Base-by-base conservation (phyloP, 53 echinoderm and acorn worm species). In the Echinometra lucunter region DNA sequence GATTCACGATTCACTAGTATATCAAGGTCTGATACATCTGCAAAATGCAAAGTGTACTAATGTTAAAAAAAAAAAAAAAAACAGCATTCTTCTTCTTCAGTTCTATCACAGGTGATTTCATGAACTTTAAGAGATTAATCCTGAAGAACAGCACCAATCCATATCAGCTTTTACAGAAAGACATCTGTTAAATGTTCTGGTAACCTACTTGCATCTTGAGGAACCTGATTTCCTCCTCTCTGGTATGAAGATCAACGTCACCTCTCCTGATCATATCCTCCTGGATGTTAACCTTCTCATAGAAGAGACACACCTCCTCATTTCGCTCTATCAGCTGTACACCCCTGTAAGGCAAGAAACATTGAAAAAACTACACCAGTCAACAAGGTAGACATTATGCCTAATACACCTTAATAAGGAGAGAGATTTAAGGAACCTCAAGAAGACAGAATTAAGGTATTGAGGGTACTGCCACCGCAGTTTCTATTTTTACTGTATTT, bases 201-300 rank as follows among this genome's bases (percentile, higher is more conserved):
- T 3, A 30, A 89, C 95, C 45, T 56, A 99, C 96, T 94, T 98
- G 97, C 99, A 99, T 99, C 98, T 99, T 99, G 53, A 98, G 95
- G 94, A 99, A 99, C 58, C 99, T 89, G 55, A 99, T 99, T 94
- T 99, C 99, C 81, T 99, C 99, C 88, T 98, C 99, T 37, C 99
- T 96, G 95, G 98, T 97, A 94, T 98, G 99, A 11, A 99, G 93
- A 92, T 99, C 99, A 37, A 99, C 99, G 66, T 99, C 99, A 12
- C 99, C 99, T 91, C 98, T 96, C 74, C 99, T 93, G 42, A 99
- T 98, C 99, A 99, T 99, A 95, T 99, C 99, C 88, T 99, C 99
- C 87, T 99, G 99, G 91, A 99, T 99, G 96, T 98, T 98, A 27
- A 99, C 99, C 94, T 99, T 98, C 96, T 99, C 99, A 90, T 99